Base-by-base conservation (phyloP, 2,113 vertebrate genomes). In the Reinhardtius hippoglossoides region DNA sequence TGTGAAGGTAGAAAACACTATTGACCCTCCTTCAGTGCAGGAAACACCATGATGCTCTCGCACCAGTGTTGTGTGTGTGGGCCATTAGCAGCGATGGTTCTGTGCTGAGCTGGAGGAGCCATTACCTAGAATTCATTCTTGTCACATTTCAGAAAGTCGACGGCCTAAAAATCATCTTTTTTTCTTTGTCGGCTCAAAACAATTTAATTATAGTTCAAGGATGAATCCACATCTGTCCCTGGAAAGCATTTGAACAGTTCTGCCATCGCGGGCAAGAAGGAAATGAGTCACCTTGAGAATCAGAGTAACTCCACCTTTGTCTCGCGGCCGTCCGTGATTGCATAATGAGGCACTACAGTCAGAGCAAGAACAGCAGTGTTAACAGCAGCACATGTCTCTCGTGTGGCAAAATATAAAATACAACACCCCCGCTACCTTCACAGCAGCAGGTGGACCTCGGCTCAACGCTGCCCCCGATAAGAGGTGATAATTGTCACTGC, bases 21-120 rank as follows among this genome's bases (percentile, higher is more conserved):
- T n/a, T n/a, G n/a, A n/a, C n/a, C n/a, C n/a, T n/a, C n/a, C n/a
- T 76, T 87, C 73, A 40, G 5, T 52, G 14, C 4, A 50, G 5
- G 48, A 15, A 44, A 44, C 42, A 15, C 71, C 74, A 72, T 65
- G 75, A 58, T 59, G 52, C 44, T 62, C 24, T 14, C 65, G 13
- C n/a, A 65, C 26, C 23, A 52, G 59, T 80, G 60, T 58, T 4
- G 46, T 65, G 10, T 73, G 20, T 13, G 40, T 54, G 23, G 23
- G 80, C 61, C 58, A 68, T 76, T 72, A 78, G 67, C 62, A 61
- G 20, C 8, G 21, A 16, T 50, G 54, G 20, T 40, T 58, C 27
- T 55, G 4, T 31, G 71, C 46, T 37, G 35, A 37, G 9, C 35
- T 74, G 59, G 40, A 48, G 23, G 12, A 54, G 52, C 50, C 40